Conservation (phyloP, 2,888 invertebrate genomes). For the Hyposoter dolosus region DNA sequence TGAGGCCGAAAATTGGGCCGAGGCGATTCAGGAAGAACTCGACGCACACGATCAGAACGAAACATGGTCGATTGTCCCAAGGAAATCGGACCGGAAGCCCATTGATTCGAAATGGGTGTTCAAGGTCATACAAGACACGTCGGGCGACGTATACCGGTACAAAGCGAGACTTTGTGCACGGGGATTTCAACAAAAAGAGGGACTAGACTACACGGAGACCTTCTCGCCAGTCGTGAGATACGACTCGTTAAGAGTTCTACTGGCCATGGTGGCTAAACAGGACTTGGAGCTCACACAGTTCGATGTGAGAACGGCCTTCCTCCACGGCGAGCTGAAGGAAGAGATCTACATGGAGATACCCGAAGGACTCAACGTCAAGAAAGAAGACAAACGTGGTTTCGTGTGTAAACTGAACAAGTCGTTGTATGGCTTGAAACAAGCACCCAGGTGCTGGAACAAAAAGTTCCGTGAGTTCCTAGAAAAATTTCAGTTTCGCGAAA, state of each 20-base stretch:
- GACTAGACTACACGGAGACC: constrained; percentile 44
- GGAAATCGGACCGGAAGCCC: constrained; percentile 31
- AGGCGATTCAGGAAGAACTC: constrained; percentile 36
- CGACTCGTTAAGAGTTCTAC: constrained; percentile 60
- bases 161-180: constrained; percentile 69
- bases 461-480: constrained; percentile 44
- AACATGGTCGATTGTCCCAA: constrained; percentile 47
- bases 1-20: constrained; percentile 41
- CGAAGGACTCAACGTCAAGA: background rate
- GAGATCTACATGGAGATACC: background rate
- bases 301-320: no score
- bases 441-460: constrained; percentile 41
- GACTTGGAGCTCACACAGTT: constrained; percentile 68
- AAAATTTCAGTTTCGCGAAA: background rate
- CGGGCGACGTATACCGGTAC: constrained; percentile 45
- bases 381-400: constrained; percentile 14
- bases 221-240: no score
- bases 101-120: constrained; percentile 68
- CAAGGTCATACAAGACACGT: constrained; percentile 56
- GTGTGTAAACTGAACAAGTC: constrained; percentile 53
- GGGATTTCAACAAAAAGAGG: constrained; percentile 59
- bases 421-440: no score
- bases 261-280: constrained; percentile 66
- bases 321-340: background rate
- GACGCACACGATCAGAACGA: constrained; percentile 47